Conservation (phyloP, 2,113 vertebrate genomes). For the Rhea pennata region DNA sequence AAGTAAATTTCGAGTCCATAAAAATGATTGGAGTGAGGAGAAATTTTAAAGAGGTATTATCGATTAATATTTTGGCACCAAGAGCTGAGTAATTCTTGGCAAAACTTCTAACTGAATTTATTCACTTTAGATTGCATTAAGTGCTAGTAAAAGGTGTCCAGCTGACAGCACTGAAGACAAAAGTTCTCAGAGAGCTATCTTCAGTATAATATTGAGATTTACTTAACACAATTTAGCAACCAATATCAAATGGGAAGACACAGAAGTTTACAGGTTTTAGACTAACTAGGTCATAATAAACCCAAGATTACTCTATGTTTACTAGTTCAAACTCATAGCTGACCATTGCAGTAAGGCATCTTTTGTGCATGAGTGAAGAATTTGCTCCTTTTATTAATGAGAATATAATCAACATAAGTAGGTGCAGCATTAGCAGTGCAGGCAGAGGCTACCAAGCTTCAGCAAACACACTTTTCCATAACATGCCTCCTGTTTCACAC, state of each 20-base stretch:
- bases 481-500: not conserved
- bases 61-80: conserved; percentile 1
- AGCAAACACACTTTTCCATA: fast-evolving
- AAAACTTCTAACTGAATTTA: conserved; percentile 17
- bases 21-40: conserved; percentile 35
- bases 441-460: not conserved
- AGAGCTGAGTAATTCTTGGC: conserved; percentile 32
- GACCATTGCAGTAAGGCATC: not conserved
- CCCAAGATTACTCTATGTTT: not conserved
- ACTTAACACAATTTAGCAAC: not conserved
- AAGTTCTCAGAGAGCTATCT: not conserved
- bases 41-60: conserved; percentile 25
- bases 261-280: not conserved
- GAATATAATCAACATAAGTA: not conserved
- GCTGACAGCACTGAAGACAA: not conserved
- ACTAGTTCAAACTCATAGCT: not conserved
- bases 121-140: not conserved
- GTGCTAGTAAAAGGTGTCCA: conserved; percentile 13
- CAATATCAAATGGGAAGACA: not conserved
- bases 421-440: not conserved
- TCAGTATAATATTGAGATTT: not conserved
- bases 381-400: not conserved
- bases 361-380: not conserved
- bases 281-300: not conserved
- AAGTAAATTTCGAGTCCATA: not conserved